Base-by-base conservation (phyloP, 2,888 invertebrate species). In the Dorcus hopei region DNA sequence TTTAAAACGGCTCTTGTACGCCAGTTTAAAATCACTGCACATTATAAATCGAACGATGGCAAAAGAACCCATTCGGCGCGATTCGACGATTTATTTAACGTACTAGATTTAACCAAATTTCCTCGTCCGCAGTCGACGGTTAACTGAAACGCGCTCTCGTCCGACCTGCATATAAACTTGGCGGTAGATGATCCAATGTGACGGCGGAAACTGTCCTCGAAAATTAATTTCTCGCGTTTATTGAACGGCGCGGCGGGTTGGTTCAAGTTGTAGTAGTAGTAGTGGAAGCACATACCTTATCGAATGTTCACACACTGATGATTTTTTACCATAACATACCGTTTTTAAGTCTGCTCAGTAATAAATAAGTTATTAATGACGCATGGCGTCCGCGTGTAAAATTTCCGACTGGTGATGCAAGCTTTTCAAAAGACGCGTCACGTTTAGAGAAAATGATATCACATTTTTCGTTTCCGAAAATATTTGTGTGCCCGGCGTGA, bases 1-100 rank as follows among this genome's bases (percentile, higher is more conserved):
- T 40, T 57, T 62, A 55, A 62, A 57, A 39, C 58, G 54, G 11
- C 59, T 57, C 58, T 62, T 62, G 39, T 58, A 57, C 52, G 58
- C 58, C 41, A 42, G 49, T 49, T 52, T 38, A 40, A 52, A 61
- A 23, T 51, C 51, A 51, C 42, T 57, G 45, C 38, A 61, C 61
- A 61, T 61, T 53, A 45, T 61, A 26, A 48, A 47, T 38, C 58
- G 53, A 42, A 45, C 39, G 41, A 40, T 48, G 19, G 53, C 39
- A 56, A 26, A 52, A 43, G 52, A 52, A 58, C 57, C 59, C 61
- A 61, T 58, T 61, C 61, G 56, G 43, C 43, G 38, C 26, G 47
- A 39, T 33, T 41, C 14, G 16, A 45, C 45, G 38, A 42, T 42
- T 16, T 47, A 16, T 50, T 50, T 39, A n/a, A 19, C 38, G 38